A percentile compares a stretch with the other conserved stretches of the same genome.
phyloP scores from a whole-genome alignment of 2,113 vertebrate genomes.

The Amphiprion percula region DNA sequence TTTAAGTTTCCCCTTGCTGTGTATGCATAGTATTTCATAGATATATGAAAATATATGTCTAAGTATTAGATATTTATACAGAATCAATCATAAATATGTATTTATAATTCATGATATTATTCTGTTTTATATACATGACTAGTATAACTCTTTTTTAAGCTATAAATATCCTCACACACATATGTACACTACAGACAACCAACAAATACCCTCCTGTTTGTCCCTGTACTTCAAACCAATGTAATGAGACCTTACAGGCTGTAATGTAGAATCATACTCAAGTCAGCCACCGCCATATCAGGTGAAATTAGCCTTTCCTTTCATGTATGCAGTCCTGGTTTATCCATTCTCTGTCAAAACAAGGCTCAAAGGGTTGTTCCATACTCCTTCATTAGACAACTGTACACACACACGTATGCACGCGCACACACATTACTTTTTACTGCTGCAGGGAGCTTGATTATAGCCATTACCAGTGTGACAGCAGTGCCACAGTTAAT shows the following conservation, averaged over 20 bases:
- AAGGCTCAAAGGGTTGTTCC: constrained; percentile 47
- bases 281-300: constrained; percentile 54
- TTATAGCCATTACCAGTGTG: constrained; percentile 78
- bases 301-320: constrained; percentile 57
- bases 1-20: no score
- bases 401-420: background rate
- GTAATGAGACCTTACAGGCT: constrained; percentile 48
- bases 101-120: background rate
- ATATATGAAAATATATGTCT: no score
- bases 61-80: background rate
- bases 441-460: constrained; percentile 69
- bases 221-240: constrained; percentile 25
- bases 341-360: constrained; percentile 65
- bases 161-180: background rate
- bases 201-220: constrained; percentile 21
- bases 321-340: constrained; percentile 46
- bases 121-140: background rate
- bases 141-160: background rate
- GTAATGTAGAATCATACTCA: constrained; percentile 53
- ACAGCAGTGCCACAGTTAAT: constrained; percentile 74
- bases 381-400: constrained; percentile 45
- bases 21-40: no score
- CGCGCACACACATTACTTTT: constrained; percentile 37
- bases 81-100: background rate
- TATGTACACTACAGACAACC: background rate